Evolutionary conservation across 2,113 vertebrate species (phyloP).

Genomic region (Coturnix japonica): DNA sequence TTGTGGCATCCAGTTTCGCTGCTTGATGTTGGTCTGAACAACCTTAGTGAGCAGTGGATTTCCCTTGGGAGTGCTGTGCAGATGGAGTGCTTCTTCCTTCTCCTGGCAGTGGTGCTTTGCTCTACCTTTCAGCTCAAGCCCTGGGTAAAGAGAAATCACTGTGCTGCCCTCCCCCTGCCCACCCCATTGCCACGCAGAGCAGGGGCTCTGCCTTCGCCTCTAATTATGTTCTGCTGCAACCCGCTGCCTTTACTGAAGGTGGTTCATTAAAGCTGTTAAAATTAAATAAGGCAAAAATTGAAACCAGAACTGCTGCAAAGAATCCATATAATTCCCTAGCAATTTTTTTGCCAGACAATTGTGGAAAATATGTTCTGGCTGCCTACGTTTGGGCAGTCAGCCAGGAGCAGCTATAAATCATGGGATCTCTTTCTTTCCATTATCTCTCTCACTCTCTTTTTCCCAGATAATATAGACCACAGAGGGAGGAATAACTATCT

Average conservation of each 20-base stretch:
- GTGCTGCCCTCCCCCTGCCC: background rate
- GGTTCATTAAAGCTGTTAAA: conserved; percentile 49
- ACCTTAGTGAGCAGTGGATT: background rate
- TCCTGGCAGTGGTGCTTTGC: fast-evolving
- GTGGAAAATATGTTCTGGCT: conserved; percentile 46
- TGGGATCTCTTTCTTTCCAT: background rate
- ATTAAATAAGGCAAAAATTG: conserved; percentile 59
- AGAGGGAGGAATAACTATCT: background rate
- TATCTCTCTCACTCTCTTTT: background rate
- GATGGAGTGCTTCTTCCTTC: fast-evolving
- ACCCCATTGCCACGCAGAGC: fast-evolving
- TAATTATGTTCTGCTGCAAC: conserved; percentile 34
- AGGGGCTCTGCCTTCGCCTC: background rate
- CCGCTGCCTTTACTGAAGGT: conserved; percentile 22
- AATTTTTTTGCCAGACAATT: conserved; percentile 54
- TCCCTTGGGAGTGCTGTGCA: background rate
- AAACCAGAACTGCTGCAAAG: conserved; percentile 49
- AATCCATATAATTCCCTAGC: conserved; percentile 18
- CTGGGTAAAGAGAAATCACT: background rate
- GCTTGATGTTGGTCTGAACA: background rate
- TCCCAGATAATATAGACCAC: background rate
- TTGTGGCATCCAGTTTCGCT: background rate
- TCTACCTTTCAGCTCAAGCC: background rate
- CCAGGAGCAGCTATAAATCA: conserved; percentile 39
- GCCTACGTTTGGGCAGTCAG: background rate